Percentiles rank a stretch among this genome's conserved stretches.
Conservation (phyloP, 2,888 invertebrate species). For the Lagria hirta region DNA sequence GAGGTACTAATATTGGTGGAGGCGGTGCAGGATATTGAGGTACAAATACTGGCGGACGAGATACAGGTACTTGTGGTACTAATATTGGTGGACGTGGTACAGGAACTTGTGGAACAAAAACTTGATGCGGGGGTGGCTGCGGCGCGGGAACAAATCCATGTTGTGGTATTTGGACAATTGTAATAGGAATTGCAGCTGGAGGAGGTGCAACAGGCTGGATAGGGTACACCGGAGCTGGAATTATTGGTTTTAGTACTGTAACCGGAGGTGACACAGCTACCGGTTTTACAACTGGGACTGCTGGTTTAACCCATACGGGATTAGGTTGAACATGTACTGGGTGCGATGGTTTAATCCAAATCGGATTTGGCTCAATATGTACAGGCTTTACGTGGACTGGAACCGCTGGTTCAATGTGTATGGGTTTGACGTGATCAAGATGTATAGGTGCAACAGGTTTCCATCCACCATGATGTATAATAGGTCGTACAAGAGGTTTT, state of each 20-base stretch:
- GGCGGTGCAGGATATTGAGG: too few species aligned
- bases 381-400: constrained; percentile 9
- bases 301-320: constrained; percentile 14
- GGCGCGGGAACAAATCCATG: too few species aligned
- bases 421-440: constrained; percentile 21
- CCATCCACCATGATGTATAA: constrained; percentile 15
- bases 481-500: constrained; percentile 29
- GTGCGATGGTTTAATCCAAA: neutral
- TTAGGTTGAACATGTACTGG: constrained; percentile 1
- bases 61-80: constrained; percentile 19
- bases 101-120: constrained; percentile 9
- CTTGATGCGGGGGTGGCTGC: too few species aligned
- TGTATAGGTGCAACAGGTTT: constrained; percentile 12
- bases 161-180: too few species aligned
- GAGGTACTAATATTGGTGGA: too few species aligned
- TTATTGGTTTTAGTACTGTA: neutral
- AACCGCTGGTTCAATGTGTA: constrained; percentile 5
- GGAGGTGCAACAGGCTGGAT: too few species aligned
- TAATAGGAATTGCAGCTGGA: too few species aligned
- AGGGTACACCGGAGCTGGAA: too few species aligned
- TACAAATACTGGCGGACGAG: constrained; percentile 26
- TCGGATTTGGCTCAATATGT: constrained; percentile 6
- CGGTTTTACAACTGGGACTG: constrained; percentile 13
- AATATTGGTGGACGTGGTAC: constrained; percentile 3
- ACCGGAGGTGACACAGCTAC: constrained; percentile 12